These are phyloP conservation scores for Podotricha telesiphe DNA, from an alignment of 2,888 invertebrate species.

Conservation along the genomic window DNA sequence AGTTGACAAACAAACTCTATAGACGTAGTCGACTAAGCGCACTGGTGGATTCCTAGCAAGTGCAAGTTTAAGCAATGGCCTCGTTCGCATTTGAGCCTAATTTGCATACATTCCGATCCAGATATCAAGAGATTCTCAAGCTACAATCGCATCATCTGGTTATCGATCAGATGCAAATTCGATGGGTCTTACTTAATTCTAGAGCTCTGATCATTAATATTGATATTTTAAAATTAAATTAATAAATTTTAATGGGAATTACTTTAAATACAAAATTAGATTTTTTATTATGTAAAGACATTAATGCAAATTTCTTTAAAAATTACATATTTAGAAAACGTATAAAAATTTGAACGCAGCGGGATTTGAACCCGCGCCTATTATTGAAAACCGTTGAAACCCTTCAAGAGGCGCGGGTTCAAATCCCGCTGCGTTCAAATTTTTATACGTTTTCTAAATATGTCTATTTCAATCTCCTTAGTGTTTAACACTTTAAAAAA, in stretches of 20 bases:
- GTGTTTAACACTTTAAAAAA: no score
- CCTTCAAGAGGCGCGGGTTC: no score
- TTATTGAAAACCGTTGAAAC: no score
- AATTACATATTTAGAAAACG: no score
- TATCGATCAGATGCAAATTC: slow-evolving; percentile 38
- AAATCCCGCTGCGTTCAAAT: no score
- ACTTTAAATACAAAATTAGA: neutral
- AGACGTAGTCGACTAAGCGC: slow-evolving; percentile 27
- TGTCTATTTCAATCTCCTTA: no score
- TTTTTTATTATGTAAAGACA: neutral
- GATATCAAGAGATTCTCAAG: slow-evolving; percentile 42
- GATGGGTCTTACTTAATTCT: slow-evolving; percentile 31
- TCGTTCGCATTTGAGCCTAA: slow-evolving; percentile 43
- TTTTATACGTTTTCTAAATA: no score
- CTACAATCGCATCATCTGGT: slow-evolving; percentile 32
- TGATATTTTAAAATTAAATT: slow-evolving; percentile 7
- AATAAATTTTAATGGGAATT: neutral
- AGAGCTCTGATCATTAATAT: slow-evolving; percentile 18
- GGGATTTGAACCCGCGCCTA: no score
- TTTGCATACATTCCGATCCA: slow-evolving; percentile 44
- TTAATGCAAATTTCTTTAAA: no score
- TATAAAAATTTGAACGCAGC: no score
- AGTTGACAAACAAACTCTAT: slow-evolving; percentile 29
- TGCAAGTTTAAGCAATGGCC: slow-evolving; percentile 43
- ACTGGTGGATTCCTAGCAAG: slow-evolving; percentile 40